Evolutionary conservation across 1,140 invertebrate genomes (phyloP).

Genomic region (Drosophila hydei): DNA sequence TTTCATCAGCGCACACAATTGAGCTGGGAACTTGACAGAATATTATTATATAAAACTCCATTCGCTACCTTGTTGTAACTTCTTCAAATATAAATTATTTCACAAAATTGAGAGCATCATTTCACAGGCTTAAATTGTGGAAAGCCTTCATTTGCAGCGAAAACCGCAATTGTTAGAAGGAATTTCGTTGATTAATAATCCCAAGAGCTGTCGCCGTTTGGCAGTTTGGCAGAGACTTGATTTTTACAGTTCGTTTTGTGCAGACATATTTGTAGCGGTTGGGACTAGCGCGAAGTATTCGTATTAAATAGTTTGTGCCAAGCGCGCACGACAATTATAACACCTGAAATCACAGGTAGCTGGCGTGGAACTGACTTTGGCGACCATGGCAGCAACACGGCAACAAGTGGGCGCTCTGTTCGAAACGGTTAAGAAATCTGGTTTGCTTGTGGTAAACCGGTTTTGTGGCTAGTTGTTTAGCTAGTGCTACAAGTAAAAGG

Average conservation of each 20-base stretch:
- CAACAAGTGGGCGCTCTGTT: constrained; percentile 50
- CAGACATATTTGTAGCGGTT: constrained; percentile 8
- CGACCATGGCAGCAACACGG: constrained; percentile 47
- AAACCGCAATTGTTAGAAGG: constrained; percentile 2
- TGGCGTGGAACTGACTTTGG: constrained; percentile 50
- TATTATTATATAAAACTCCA: constrained; percentile 10
- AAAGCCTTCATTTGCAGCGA: constrained; percentile 7
- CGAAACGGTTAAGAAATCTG: constrained; percentile 57
- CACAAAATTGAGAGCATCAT: constrained; percentile 10
- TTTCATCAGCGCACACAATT: constrained; percentile 9
- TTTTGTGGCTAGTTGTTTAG: constrained; percentile 34
- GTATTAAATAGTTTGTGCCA: constrained; percentile 39
- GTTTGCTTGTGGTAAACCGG: constrained; percentile 38
- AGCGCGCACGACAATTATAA: constrained; percentile 48
- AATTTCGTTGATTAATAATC: constrained; percentile 5
- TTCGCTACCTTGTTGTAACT: neutral
- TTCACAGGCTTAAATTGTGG: neutral
- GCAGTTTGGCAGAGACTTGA: neutral
- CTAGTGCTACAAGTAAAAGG: constrained; percentile 51
- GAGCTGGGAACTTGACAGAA: neutral
- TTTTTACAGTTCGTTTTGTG: constrained; percentile 20
- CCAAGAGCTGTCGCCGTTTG: constrained; percentile 11
- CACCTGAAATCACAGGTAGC: constrained; percentile 53
- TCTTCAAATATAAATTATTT: constrained; percentile 8
- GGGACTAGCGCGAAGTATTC: constrained; percentile 34